Conservation (phyloP, 1,140 invertebrate genomes). For the Aphelenchoides fujianensis region DNA sequence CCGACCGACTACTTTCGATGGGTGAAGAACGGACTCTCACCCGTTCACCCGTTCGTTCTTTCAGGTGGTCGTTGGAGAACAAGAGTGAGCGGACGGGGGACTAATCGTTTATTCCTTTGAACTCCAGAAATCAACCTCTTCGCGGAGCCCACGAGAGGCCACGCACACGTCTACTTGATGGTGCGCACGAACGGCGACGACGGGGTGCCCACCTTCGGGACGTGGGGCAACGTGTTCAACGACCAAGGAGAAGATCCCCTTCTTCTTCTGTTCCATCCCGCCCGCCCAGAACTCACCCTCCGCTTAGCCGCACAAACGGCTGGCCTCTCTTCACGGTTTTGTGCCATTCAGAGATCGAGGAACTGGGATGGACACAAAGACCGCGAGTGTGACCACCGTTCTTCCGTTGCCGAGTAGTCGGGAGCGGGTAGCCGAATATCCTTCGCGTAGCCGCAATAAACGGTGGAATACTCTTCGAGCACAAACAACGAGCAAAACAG, state of each 20-base stretch:
- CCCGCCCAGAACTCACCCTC: too few species aligned
- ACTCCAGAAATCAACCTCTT: slow-evolving; percentile 15
- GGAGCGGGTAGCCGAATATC: too few species aligned
- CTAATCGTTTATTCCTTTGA: too few species aligned
- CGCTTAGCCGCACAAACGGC: neutral
- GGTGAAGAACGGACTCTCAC: too few species aligned
- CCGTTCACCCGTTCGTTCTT: too few species aligned
- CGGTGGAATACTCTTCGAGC: too few species aligned
- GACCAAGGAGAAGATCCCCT: neutral
- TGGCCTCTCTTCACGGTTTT: neutral
- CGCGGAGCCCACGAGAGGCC: neutral
- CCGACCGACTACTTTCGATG: slow-evolving; percentile 19
- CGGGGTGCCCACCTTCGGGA: slow-evolving; percentile 21
- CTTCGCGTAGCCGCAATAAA: too few species aligned
- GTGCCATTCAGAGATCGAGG: neutral
- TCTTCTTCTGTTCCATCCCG: neutral
- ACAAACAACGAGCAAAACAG: too few species aligned
- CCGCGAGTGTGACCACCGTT: neutral
- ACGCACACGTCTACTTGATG: slow-evolving; percentile 17
- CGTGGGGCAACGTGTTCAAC: slow-evolving; percentile 23
- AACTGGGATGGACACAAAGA: neutral
- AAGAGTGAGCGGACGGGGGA: too few species aligned
- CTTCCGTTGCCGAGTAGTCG: too few species aligned
- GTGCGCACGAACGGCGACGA: slow-evolving; percentile 11
- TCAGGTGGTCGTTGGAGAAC: slow-evolving; percentile 22